Conservation (phyloP, 2,113 vertebrate species). For the Labrus mixtus region DNA sequence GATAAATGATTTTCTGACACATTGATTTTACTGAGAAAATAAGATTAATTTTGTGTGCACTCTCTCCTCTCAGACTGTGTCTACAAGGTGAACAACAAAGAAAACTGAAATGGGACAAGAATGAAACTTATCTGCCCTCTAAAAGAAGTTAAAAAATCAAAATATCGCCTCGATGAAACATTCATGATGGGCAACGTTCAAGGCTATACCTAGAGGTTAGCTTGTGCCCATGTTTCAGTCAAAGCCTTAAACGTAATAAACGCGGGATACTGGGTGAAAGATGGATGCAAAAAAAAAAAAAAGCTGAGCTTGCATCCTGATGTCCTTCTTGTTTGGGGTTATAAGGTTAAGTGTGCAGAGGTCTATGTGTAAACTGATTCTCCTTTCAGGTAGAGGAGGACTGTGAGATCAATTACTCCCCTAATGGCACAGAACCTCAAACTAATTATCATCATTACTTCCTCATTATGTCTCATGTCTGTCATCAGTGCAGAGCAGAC, state of each 20-base stretch:
- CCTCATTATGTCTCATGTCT: constrained; percentile 50
- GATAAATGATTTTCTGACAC: background rate
- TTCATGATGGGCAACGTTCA: no score
- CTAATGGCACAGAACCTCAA: constrained; percentile 55
- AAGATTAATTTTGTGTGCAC: background rate
- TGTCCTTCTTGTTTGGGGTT: background rate
- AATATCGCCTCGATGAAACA: no score
- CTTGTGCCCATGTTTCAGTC: no score
- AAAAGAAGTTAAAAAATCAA: no score
- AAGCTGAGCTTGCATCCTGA: background rate
- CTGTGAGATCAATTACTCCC: constrained; percentile 54
- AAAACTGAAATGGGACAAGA: no score
- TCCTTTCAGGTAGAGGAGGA: constrained; percentile 31
- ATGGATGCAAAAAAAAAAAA: background rate
- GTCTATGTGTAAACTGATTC: constrained; percentile 47
- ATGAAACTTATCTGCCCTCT: no score
- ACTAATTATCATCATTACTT: constrained; percentile 67
- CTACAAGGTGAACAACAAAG: no score
- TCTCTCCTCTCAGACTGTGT: background rate
- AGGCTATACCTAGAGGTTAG: no score
- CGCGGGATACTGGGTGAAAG: no score
- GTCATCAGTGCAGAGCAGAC: constrained; percentile 16
- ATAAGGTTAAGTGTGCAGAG: constrained; percentile 24
- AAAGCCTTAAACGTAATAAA: no score
- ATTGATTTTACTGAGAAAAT: background rate